A percentile compares a stretch with the other conserved stretches of the same genome.
Evolutionary conservation across 2,888 invertebrate genomes (phyloP).

Genomic region (Sturmia bella): DNA sequence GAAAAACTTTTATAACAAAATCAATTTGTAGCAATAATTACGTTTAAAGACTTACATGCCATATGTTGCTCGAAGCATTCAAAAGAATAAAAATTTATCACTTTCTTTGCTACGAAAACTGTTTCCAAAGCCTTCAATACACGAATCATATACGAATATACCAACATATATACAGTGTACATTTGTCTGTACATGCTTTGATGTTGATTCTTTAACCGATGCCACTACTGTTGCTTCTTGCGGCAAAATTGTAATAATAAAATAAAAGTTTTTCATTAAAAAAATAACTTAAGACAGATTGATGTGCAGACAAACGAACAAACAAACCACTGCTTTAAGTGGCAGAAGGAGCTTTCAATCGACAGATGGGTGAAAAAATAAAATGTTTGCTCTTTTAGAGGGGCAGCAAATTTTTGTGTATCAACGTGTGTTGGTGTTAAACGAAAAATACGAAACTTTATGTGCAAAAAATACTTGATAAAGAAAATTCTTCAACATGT

Average conservation of each 20-base stretch:
- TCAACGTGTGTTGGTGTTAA: too few relatives aligned
- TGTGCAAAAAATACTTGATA: too few relatives aligned
- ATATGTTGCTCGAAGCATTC: constrained; percentile 65
- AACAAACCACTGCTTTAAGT: background rate
- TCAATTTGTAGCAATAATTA: constrained; percentile 68
- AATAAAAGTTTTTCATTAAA: constrained; percentile 66
- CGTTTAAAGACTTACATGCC: constrained; percentile 65
- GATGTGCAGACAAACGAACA: constrained; percentile 37
- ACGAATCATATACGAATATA: background rate
- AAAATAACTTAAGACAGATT: constrained; percentile 59
- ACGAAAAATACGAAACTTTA: too few relatives aligned
- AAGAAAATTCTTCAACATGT: too few relatives aligned
- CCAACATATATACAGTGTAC: too few relatives aligned
- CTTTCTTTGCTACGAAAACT: constrained; percentile 23
- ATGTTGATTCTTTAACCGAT: background rate
- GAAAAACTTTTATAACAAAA: constrained; percentile 57
- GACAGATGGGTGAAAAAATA: constrained; percentile 3
- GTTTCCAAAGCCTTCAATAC: constrained; percentile 22
- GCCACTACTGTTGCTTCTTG: constrained; percentile 37
- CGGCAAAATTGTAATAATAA: constrained; percentile 63
- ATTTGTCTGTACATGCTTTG: background rate
- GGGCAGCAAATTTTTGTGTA: too few relatives aligned
- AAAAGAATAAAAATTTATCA: constrained; percentile 46
- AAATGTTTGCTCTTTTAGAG: background rate
- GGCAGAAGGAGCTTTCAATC: constrained; percentile 15